Evolutionary conservation across 2,888 invertebrate genomes (phyloP).

Genomic region (Hecatera dysodea): DNA sequence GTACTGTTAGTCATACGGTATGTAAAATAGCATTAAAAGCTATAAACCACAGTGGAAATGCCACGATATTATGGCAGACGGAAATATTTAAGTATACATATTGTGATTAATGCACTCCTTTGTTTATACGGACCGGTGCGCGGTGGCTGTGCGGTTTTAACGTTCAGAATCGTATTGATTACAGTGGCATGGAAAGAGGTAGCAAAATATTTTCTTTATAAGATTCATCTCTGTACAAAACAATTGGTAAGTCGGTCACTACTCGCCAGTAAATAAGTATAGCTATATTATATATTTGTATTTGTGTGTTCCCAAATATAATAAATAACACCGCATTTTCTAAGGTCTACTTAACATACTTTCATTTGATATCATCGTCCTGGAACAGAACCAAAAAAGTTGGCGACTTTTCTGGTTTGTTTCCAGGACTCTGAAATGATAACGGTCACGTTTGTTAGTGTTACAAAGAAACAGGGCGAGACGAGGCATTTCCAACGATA

Average conservation of each 20-base stretch:
- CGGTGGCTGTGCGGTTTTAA: conserved; percentile 55
- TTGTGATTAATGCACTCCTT: conserved; percentile 76
- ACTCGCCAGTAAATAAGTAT: conserved; percentile 24
- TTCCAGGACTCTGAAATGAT: conserved; percentile 49
- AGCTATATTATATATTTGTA: background rate
- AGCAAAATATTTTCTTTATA: conserved; percentile 13
- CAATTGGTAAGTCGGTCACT: conserved; percentile 24
- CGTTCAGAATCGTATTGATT: conserved; percentile 54
- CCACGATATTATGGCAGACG: conserved; percentile 75
- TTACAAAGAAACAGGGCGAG: conserved; percentile 41
- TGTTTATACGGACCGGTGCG: conserved; percentile 68
- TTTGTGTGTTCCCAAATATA: conserved; percentile 6
- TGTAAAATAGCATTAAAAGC: conserved; percentile 79
- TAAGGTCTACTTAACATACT: conserved; percentile 5
- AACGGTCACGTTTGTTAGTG: conserved; percentile 30
- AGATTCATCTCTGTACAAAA: conserved; percentile 23
- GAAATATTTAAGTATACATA: conserved; percentile 80
- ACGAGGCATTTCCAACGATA: conserved; percentile 70
- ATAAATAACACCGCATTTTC: conserved; percentile 23
- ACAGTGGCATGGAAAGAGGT: conserved; percentile 24
- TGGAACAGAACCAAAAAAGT: conserved; percentile 58
- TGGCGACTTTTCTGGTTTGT: conserved; percentile 38
- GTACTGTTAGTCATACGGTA: conserved; percentile 70
- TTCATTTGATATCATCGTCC: conserved; percentile 13
- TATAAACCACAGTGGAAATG: conserved; percentile 71